Evolutionary conservation across 2,888 invertebrate genomes (phyloP).

Genomic region (Adelognathus sp.): DNA sequence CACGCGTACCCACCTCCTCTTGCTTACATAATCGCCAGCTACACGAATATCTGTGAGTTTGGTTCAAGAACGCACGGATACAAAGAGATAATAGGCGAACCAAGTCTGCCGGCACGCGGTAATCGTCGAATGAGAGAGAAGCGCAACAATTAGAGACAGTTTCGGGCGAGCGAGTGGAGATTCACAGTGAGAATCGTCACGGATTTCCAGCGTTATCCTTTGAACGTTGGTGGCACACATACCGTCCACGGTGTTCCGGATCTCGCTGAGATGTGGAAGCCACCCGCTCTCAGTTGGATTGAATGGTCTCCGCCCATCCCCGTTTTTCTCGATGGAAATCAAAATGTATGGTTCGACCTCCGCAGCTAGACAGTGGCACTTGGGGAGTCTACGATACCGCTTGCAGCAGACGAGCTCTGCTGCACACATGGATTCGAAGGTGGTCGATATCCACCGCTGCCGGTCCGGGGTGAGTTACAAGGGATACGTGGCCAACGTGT

Average conservation of each 20-base stretch:
- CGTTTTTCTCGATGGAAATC: constrained; percentile 65
- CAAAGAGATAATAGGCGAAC: constrained; percentile 18
- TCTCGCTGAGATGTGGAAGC: constrained; percentile 47
- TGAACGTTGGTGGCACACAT: not conserved
- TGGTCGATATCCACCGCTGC: constrained; percentile 32
- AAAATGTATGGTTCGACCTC: constrained; percentile 66
- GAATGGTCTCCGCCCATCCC: constrained; percentile 64
- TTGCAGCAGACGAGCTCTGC: constrained; percentile 8
- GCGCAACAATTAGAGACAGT: not conserved
- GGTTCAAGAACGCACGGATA: constrained; percentile 11
- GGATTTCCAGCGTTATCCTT: constrained; percentile 56
- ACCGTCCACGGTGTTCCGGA: not conserved
- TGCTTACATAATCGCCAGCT: constrained; percentile 6
- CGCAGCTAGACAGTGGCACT: constrained; percentile 33
- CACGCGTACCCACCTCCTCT: no score
- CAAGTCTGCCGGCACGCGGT: constrained; percentile 20
- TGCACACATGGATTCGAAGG: constrained; percentile 63
- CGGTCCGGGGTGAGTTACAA: constrained; percentile 1
- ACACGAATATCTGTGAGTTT: not conserved
- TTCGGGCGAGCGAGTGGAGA: not conserved
- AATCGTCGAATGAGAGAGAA: constrained; percentile 2
- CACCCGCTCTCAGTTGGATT: constrained; percentile 63
- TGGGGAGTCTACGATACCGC: not conserved
- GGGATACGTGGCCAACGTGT: constrained; percentile 17
- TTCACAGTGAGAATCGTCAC: constrained; percentile 24